Percentiles rank a stretch among this genome's conserved stretches.
These are phyloP conservation scores for Proctacanthus coquilletti DNA, from an alignment of 1,140 invertebrate genomes.

Conservation along the genomic window DNA sequence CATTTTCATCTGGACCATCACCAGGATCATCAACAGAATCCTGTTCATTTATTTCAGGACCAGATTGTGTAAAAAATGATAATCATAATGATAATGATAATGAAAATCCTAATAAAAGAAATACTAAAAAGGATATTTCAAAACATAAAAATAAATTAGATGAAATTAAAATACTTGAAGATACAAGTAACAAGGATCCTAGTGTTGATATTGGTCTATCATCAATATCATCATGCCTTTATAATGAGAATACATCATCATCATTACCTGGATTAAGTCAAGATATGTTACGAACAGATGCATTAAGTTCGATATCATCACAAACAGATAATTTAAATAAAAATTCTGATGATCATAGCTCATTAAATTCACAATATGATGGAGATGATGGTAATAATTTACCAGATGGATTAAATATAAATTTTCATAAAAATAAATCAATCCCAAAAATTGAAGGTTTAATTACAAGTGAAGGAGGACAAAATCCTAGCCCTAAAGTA, in stretches of 20 bases:
- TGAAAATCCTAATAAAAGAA: neutral
- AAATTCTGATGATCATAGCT: too few species aligned
- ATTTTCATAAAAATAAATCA: too few species aligned
- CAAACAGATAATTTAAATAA: too few species aligned
- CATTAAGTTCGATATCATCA: neutral
- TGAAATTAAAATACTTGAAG: neutral
- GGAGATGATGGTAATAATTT: too few species aligned
- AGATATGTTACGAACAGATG: constrained; percentile 18
- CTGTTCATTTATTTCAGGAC: neutral
- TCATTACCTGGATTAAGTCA: constrained; percentile 12
- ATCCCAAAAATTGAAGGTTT: too few species aligned
- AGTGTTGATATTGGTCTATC: neutral
- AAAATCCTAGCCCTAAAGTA: too few species aligned
- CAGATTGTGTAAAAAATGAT: too few species aligned
- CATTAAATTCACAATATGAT: too few species aligned
- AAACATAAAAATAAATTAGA: neutral
- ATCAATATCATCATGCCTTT: constrained; percentile 2
- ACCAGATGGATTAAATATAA: too few species aligned
- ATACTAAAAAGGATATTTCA: neutral
- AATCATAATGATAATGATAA: neutral
- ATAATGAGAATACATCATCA: neutral
- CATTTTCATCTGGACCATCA: constrained; percentile 26
- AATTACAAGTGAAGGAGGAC: too few species aligned
- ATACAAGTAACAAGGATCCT: neutral
- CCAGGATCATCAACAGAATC: constrained; percentile 13